Conservation (phyloP, 2,888 invertebrate species). For the Trichogramma dendrolimi region DNA sequence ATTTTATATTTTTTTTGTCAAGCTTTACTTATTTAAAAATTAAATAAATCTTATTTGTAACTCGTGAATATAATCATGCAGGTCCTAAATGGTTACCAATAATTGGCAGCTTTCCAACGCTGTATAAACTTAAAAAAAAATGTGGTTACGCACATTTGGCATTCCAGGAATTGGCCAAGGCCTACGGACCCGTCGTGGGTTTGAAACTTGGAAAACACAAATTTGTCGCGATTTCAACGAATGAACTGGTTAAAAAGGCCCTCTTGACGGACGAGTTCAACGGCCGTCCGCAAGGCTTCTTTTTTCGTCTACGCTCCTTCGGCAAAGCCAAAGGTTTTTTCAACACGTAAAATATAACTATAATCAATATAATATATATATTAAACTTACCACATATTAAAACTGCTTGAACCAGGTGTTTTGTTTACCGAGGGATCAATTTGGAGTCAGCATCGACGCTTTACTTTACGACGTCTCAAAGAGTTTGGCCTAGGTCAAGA, state of each 20-base stretch:
- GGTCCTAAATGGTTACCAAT: conserved; percentile 59
- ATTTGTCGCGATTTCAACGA: conserved; percentile 62
- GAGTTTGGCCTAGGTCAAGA: conserved; percentile 63
- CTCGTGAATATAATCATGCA: conserved; percentile 34
- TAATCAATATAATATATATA: neutral
- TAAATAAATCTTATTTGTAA: neutral
- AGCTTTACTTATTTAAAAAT: conserved; percentile 4
- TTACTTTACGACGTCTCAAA: conserved; percentile 63
- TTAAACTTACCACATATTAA: neutral
- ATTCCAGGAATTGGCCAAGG: conserved; percentile 57
- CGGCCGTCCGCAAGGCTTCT: conserved; percentile 69
- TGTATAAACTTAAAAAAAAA: conserved; percentile 47
- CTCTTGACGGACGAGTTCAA: conserved; percentile 63
- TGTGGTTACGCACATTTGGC: conserved; percentile 60
- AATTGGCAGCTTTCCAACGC: conserved; percentile 54
- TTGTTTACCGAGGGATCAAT: conserved; percentile 65
- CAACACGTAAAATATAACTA: neutral
- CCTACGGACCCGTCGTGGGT: conserved; percentile 65
- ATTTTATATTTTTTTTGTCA: neutral
- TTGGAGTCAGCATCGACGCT: conserved; percentile 66
- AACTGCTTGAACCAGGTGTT: conserved; percentile 54
- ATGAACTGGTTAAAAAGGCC: conserved; percentile 61
- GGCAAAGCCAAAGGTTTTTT: conserved; percentile 62
- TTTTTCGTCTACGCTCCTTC: conserved; percentile 63
- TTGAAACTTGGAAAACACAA: conserved; percentile 62